Evolutionary conservation across 2,888 invertebrate species (phyloP).

Genomic region (Dexiosoma caninum): DNA sequence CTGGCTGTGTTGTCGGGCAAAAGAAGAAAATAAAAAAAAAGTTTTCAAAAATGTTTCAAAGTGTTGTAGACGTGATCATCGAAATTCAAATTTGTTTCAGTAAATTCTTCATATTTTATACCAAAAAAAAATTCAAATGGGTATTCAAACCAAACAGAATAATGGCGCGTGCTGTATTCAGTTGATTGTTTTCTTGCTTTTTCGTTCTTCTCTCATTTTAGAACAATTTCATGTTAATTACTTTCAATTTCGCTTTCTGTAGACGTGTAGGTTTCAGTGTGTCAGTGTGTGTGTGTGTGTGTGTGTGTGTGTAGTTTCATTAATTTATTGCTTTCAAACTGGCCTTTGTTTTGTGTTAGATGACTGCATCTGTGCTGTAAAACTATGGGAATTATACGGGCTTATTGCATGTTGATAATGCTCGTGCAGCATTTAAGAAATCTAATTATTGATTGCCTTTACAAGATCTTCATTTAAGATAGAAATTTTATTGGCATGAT

Average conservation of each 20-base stretch:
- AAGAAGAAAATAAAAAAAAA: not conserved
- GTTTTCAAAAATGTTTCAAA: conserved; percentile 16
- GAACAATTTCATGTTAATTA: conserved; percentile 53
- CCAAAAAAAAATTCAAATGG: no score
- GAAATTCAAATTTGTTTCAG: conserved; percentile 11
- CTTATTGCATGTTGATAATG: conserved; percentile 27
- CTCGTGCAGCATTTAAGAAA: conserved; percentile 27
- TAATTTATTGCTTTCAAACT: not conserved
- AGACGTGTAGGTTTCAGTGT: conserved; percentile 17
- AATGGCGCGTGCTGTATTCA: conserved; percentile 18
- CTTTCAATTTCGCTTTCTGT: conserved; percentile 32
- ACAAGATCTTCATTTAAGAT: conserved; percentile 36
- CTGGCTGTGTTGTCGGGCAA: not conserved
- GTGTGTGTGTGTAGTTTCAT: not conserved
- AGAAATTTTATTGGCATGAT: not conserved
- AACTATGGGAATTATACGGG: conserved; percentile 30
- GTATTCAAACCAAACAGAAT: not conserved
- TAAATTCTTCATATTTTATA: not conserved
- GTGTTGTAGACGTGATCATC: conserved; percentile 37
- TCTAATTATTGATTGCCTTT: conserved; percentile 12
- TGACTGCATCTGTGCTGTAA: not conserved
- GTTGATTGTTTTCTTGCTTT: not conserved
- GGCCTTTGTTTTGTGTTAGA: not conserved
- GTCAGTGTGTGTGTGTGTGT: no score
- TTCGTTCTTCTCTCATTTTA: no score